A percentile compares a stretch with the other conserved stretches of the same genome.
Conservation (phyloP, 1,140 invertebrate species). For the Himalopsyche phryganea region DNA sequence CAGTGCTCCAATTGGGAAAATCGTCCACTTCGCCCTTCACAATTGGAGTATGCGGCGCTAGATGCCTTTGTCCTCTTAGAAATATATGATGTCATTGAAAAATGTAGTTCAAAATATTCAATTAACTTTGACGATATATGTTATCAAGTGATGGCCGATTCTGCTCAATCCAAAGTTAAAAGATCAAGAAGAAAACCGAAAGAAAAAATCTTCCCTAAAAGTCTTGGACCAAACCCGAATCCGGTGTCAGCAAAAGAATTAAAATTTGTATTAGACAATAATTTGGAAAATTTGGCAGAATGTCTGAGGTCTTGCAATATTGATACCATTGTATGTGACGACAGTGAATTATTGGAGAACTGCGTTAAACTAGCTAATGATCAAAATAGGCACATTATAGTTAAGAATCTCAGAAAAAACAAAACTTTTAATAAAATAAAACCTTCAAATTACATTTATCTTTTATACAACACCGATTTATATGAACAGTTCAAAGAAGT, state of each 20-base stretch:
- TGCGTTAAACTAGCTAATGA: conserved; percentile 49
- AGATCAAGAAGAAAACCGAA: conserved; percentile 35
- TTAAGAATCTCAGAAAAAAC: conserved; percentile 29
- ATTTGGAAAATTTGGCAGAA: conserved; percentile 54
- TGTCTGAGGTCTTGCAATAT: conserved; percentile 63
- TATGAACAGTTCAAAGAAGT: conserved; percentile 59
- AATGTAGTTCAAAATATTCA: conserved; percentile 42
- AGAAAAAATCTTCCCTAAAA: conserved; percentile 18
- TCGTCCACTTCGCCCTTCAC: conserved; percentile 64
- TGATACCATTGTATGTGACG: conserved; percentile 56
- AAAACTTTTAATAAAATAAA: conserved; percentile 48
- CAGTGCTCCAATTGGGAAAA: conserved; percentile 81
- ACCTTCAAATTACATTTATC: conserved; percentile 51
- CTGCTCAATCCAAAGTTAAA: conserved; percentile 37
- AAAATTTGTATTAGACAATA: conserved; percentile 54
- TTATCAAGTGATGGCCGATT: conserved; percentile 41
- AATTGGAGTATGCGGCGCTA: conserved; percentile 72
- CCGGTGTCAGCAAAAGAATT: conserved; percentile 33
- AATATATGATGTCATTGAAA: conserved; percentile 57
- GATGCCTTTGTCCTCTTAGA: conserved; percentile 73
- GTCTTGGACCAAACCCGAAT: conserved; percentile 8
- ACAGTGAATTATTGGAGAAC: conserved; percentile 48
- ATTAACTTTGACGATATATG: conserved; percentile 56
- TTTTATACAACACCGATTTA: conserved; percentile 45
- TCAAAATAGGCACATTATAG: conserved; percentile 58